Evolutionary conservation across 2,888 invertebrate genomes (phyloP), one percentile per base, ranked within the genome.

Genomic region (Dicycla oo): DNA sequence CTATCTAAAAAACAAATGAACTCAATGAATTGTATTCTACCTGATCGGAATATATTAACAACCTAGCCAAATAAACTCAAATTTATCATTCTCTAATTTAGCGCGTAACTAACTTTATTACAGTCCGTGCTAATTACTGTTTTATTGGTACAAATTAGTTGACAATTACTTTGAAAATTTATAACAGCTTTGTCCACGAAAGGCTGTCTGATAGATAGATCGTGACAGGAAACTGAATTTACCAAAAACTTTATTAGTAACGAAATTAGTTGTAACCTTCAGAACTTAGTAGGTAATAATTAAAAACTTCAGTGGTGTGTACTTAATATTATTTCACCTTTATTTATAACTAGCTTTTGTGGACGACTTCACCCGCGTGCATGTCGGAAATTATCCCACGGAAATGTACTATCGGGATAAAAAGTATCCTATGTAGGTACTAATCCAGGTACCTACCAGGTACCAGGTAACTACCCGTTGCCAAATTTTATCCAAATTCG

Each of bases 141-240:
- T 67, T 57, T 18, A 58, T 73, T 58, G 26, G 62, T 13, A 26
- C 73, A 78, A 77, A 76, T 72, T 78, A 15, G 47, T 45, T 43
- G 57, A 53, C 26, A 67, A 73, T 73, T 73, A 62, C 47, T 30
- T 47, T 34, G n/a, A 23, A 38, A 79, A 73, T 78, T 34, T 57
- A 53, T 43, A 62, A 23, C 0, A 20, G 20, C 20, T 34, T 38
- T 61, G 15, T 40, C n/a, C 1, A 49, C 30, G 2, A 49, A 49
- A 30, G 3, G n/a, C 2, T 40, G 34, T 26, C 20, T 26, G 51
- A 26, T n/a, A 30, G 13, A 43, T 60, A 60, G 30, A 34, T 38
- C 20, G 78, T 76, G 78, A 64, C 72, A 60, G 13, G 60, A 53
- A 69, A 76, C 26, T 75, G 4, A 64, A 73, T 51, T 45, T 20